Percentiles rank a stretch among this genome's conserved stretches.
Conservation (phyloP, 30 jellyfish, hydroid and myxozoan species). For the Mastigias papua region DNA sequence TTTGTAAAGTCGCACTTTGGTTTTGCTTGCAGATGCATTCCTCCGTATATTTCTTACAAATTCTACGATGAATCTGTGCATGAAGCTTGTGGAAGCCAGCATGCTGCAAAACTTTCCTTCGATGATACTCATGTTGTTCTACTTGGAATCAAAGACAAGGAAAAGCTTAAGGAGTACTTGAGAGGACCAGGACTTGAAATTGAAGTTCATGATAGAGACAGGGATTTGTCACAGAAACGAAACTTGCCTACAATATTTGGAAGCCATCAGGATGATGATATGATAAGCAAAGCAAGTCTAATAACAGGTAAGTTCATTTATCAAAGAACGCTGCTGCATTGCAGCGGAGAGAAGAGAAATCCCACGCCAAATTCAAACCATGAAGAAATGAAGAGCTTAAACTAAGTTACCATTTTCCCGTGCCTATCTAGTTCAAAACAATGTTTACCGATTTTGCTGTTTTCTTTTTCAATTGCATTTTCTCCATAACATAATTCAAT, state of each 20-base stretch:
- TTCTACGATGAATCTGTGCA: constrained; percentile 75
- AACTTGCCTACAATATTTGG: constrained; percentile 80
- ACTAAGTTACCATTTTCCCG: too few relatives aligned
- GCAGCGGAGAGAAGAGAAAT: too few relatives aligned
- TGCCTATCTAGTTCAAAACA: too few relatives aligned
- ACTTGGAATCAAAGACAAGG: constrained; percentile 82
- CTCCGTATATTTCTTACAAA: constrained; percentile 82
- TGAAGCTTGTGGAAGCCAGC: constrained; percentile 61
- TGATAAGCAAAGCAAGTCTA: constrained; percentile 64
- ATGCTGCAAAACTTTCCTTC: constrained; percentile 68
- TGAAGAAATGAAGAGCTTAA: too few relatives aligned
- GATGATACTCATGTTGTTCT: constrained; percentile 85
- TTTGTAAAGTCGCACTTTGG: too few relatives aligned
- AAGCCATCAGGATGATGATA: constrained; percentile 59
- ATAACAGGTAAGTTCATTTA: constrained; percentile 54
- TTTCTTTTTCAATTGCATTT: too few relatives aligned
- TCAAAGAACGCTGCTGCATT: too few relatives aligned
- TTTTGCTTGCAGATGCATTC: constrained; percentile 84
- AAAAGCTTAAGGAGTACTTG: constrained; percentile 79
- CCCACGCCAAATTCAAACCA: too few relatives aligned
- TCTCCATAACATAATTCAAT: too few relatives aligned
- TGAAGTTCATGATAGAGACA: constrained; percentile 95
- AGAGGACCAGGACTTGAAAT: constrained; percentile 90
- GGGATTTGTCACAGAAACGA: constrained; percentile 40
- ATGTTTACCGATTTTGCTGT: too few relatives aligned